A percentile compares a stretch with the other conserved stretches of the same genome.
phyloP scores from a whole-genome alignment of 2,888 invertebrate genomes.

The Chesias legatella region DNA sequence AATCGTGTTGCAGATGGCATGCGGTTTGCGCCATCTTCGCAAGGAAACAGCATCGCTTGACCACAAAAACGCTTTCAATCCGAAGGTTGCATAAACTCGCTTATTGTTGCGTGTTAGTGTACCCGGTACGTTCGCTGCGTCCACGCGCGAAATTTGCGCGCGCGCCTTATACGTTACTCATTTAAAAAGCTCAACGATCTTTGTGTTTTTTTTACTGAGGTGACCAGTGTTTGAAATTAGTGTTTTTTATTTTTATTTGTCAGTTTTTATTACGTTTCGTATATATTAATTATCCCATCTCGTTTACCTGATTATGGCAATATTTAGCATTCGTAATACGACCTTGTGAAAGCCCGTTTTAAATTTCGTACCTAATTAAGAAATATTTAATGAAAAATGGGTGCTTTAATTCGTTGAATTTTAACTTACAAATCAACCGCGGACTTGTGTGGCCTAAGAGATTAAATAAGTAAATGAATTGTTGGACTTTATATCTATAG shows the following conservation, averaged over 20 bases:
- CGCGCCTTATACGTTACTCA: conserved; percentile 39
- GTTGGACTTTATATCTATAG: too few relatives aligned
- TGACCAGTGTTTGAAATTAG: conserved; percentile 23
- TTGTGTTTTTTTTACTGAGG: conserved; percentile 16
- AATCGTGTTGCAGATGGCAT: conserved; percentile 33
- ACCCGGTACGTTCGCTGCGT: conserved; percentile 56
- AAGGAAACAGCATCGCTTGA: conserved; percentile 55
- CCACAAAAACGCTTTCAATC: conserved; percentile 73
- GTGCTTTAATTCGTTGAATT: neutral
- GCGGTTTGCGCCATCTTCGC: conserved; percentile 62
- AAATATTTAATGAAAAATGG: conserved; percentile 4
- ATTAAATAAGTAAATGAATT: too few relatives aligned
- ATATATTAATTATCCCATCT: conserved; percentile 6
- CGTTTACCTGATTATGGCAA: conserved; percentile 2
- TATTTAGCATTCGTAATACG: conserved; percentile 13
- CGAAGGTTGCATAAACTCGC: conserved; percentile 74
- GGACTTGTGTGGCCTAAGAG: neutral
- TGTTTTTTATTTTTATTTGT: conserved; percentile 10
- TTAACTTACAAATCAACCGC: neutral
- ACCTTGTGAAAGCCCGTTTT: conserved; percentile 16
- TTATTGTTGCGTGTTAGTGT: conserved; percentile 60
- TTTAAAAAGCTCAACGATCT: conserved; percentile 26
- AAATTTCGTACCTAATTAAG: conserved; percentile 8
- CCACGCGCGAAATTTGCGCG: conserved; percentile 53
- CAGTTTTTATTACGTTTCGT: neutral